These are phyloP conservation scores for Trissolcus brochymenae DNA, from an alignment of 2,888 invertebrate genomes.

Conservation along the genomic window DNA sequence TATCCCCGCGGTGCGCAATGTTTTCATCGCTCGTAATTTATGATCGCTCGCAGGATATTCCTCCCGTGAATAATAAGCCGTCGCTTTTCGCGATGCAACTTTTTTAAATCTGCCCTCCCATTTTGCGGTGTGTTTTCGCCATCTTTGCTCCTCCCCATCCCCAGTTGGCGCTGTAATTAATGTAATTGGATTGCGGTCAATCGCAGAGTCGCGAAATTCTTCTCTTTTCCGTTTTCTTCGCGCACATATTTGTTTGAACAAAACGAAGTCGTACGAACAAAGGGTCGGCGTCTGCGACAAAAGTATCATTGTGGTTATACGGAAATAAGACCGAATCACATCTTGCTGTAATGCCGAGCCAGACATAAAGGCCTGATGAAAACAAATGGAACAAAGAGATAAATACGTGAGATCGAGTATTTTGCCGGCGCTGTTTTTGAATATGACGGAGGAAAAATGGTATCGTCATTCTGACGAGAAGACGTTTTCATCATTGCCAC, in stretches of 20 bases:
- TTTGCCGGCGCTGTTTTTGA: slow-evolving; percentile 25
- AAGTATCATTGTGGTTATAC: slow-evolving; percentile 42
- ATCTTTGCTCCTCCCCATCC: no score
- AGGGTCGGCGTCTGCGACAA: slow-evolving; percentile 34
- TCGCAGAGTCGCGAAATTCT: not conserved
- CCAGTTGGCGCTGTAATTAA: no score
- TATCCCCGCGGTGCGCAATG: no score
- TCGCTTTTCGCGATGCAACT: no score
- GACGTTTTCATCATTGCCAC: no score
- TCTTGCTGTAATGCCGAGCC: slow-evolving; percentile 35
- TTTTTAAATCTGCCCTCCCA: not conserved
- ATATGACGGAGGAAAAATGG: slow-evolving; percentile 27
- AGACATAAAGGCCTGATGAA: slow-evolving; percentile 33
- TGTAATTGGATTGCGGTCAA: no score
- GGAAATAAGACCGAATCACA: slow-evolving; percentile 48
- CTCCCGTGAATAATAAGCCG: no score
- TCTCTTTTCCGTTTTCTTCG: slow-evolving; percentile 11
- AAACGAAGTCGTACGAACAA: slow-evolving; percentile 30
- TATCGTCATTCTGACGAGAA: slow-evolving; percentile 10
- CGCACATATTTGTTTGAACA: slow-evolving; percentile 22
- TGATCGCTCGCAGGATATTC: no score
- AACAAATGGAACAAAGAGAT: slow-evolving; percentile 31
- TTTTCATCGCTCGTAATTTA: no score
- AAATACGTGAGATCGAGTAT: slow-evolving; percentile 38
- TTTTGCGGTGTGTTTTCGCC: not conserved